These are phyloP conservation scores for Pseudobourletiella spinata DNA, from an alignment of 1,140 invertebrate species.

Conservation along the genomic window DNA sequence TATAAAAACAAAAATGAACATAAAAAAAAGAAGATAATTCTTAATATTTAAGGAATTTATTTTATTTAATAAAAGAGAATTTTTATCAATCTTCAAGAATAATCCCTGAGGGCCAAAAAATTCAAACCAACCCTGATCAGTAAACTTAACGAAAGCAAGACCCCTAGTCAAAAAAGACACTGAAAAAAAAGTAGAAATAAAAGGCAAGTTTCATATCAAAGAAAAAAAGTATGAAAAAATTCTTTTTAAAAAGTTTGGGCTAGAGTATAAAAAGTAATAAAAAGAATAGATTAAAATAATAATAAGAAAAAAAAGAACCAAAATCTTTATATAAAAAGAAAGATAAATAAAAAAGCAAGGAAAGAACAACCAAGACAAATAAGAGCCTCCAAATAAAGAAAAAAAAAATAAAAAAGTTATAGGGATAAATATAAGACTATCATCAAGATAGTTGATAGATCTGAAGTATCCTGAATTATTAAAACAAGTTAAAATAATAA, in stretches of 20 bases:
- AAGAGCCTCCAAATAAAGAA: conserved; percentile 43
- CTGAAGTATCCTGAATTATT: no score
- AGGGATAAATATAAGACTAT: conserved; percentile 43
- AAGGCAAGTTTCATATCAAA: conserved; percentile 44
- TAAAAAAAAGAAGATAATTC: conserved; percentile 39
- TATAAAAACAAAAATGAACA: conserved; percentile 45
- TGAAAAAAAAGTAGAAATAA: conserved; percentile 40
- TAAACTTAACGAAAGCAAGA: conserved; percentile 38
- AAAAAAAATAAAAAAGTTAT: conserved; percentile 47
- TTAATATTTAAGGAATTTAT: conserved; percentile 21
- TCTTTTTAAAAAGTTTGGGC: conserved; percentile 1
- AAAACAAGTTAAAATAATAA: no score
- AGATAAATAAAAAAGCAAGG: conserved; percentile 36
- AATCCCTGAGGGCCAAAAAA: conserved; percentile 42
- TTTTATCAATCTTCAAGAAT: conserved; percentile 17
- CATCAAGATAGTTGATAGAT: no score
- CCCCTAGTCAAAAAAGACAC: conserved; percentile 37
- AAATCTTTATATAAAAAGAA: conserved; percentile 21
- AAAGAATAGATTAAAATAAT: no score
- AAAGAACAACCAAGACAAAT: conserved; percentile 45
- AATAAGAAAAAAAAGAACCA: background rate
- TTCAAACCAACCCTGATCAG: conserved; percentile 46
- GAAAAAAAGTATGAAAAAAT: conserved; percentile 1
- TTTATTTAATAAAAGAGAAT: background rate
- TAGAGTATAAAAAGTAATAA: no score